phyloP scores from a whole-genome alignment of 2,888 invertebrate genomes.

The Dysmachus trigonus region DNA sequence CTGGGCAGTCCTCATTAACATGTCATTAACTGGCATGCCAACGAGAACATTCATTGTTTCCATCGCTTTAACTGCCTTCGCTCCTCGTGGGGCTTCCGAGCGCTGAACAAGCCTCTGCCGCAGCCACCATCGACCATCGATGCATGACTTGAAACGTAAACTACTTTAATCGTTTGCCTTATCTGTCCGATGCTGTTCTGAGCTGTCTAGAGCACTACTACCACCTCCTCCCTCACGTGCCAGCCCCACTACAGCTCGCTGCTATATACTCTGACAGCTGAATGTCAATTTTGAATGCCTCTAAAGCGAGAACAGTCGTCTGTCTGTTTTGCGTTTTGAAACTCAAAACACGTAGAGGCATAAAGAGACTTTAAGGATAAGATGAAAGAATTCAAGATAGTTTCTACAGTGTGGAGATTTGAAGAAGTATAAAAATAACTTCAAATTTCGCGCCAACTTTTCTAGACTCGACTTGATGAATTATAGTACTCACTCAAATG shows the following conservation, averaged over 20 bases:
- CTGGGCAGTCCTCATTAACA: conserved; percentile 44
- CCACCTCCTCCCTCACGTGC: background rate
- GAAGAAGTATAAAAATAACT: background rate
- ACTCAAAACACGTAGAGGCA: background rate
- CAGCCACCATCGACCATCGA: conserved; percentile 35
- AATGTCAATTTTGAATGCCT: background rate
- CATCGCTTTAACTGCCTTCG: conserved; percentile 7
- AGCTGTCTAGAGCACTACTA: background rate
- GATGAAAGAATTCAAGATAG: background rate
- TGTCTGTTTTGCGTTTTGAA: background rate
- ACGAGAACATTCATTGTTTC: conserved; percentile 20
- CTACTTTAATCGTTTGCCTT: background rate
- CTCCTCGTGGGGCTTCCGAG: background rate
- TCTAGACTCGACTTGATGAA: background rate
- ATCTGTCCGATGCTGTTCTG: background rate
- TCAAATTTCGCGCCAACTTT: background rate
- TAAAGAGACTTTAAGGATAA: background rate
- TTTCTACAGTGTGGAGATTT: background rate
- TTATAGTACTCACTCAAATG: too few relatives aligned
- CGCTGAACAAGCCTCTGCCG: background rate
- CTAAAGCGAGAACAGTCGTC: background rate
- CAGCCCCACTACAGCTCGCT: background rate
- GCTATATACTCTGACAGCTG: background rate
- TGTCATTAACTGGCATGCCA: conserved; percentile 44
- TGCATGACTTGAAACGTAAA: conserved; percentile 46